Conservation (phyloP, 2,888 invertebrate genomes). For the Ormyrus rosae region DNA sequence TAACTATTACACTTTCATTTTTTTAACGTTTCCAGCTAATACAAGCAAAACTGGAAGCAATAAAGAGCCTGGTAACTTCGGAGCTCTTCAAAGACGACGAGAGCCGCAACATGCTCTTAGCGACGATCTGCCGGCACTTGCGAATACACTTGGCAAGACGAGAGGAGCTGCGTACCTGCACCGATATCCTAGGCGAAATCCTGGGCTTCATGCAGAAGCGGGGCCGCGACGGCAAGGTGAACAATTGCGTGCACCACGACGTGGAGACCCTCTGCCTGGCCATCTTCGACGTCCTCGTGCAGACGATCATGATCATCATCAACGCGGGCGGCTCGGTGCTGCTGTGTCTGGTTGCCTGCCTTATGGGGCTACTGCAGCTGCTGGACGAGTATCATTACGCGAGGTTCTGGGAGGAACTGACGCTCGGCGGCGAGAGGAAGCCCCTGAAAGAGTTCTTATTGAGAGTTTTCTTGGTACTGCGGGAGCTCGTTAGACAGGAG, state of each 20-base stretch:
- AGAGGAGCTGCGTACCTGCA: conserved; percentile 89
- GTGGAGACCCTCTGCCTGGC: conserved; percentile 89
- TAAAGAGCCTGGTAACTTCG: conserved; percentile 87
- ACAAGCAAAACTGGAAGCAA: conserved; percentile 88
- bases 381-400: conserved; percentile 93
- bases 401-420: conserved; percentile 88
- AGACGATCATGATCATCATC: conserved; percentile 88
- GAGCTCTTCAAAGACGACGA: conserved; percentile 87
- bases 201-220: conserved; percentile 81
- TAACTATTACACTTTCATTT: not conserved
- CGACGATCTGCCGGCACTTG: conserved; percentile 90
- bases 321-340: conserved; percentile 85
- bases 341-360: conserved; percentile 90
- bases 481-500: conserved; percentile 87
- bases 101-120: conserved; percentile 88
- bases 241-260: conserved; percentile 84
- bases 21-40: conserved; percentile 77
- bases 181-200: conserved; percentile 91
- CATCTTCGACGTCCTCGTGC: conserved; percentile 89
- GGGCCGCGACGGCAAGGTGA: conserved; percentile 78
- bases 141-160: conserved; percentile 88
- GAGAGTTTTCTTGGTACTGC: conserved; percentile 87
- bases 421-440: conserved; percentile 82
- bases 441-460: conserved; percentile 91
- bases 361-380: conserved; percentile 90